Percentiles rank a stretch among this genome's conserved stretches.
phyloP scores from a whole-genome alignment of 1,140 invertebrate genomes.

The Drosophila albomicans region DNA sequence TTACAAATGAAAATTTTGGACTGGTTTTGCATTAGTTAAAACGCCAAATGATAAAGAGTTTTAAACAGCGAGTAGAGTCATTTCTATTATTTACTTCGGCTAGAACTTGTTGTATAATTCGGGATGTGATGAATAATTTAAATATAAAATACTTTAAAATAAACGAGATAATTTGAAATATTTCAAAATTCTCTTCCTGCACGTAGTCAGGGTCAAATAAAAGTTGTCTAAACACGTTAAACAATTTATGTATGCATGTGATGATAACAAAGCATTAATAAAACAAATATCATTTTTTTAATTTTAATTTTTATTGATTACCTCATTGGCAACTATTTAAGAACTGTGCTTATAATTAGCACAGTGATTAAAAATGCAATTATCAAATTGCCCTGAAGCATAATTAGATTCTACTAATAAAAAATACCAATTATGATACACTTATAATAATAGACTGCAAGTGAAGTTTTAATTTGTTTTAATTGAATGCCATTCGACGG shows the following conservation, averaged over 20 bases:
- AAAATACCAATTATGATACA: slow-evolving; percentile 63
- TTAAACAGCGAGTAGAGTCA: no score
- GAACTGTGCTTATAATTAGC: slow-evolving; percentile 13
- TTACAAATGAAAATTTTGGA: neutral
- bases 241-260: no score
- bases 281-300: neutral
- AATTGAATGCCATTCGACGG: slow-evolving; percentile 69
- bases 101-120: neutral
- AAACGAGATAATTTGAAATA: neutral
- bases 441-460: slow-evolving; percentile 29
- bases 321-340: slow-evolving; percentile 4
- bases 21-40: no score
- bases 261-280: slow-evolving; percentile 8
- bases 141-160: neutral
- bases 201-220: neutral
- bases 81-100: no score
- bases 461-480: slow-evolving; percentile 63
- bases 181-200: neutral
- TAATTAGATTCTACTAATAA: slow-evolving; percentile 15
- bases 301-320: slow-evolving; percentile 5
- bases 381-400: slow-evolving; percentile 21
- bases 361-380: slow-evolving; percentile 15
- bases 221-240: neutral
- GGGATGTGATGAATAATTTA: no score
- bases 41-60: no score